phyloP scores from a whole-genome alignment of 2,113 vertebrate genomes.

The Corydoras sp. region DNA sequence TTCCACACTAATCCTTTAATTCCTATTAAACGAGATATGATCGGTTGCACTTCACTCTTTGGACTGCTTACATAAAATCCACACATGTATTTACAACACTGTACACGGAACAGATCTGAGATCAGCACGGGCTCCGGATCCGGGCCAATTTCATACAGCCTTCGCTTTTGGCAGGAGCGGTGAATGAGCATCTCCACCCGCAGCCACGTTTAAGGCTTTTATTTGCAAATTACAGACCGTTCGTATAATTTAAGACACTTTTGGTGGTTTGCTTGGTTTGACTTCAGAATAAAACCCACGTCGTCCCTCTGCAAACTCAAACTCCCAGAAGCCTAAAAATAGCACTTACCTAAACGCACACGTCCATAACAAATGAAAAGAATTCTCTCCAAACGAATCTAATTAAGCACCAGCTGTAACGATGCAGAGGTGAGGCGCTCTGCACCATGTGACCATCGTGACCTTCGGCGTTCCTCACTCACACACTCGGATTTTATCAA shows the following conservation, averaged over 20 bases:
- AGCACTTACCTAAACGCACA: not conserved
- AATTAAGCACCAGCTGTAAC: no score
- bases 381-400: not conserved
- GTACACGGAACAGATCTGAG: not conserved
- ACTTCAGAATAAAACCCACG: not conserved
- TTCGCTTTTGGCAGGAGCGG: slow-evolving; percentile 24
- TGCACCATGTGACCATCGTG: no score
- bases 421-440: no score
- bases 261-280: not conserved
- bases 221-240: no score
- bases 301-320: no score
- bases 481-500: slow-evolving; percentile 52
- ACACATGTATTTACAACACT: not conserved
- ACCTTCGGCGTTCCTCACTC: not conserved
- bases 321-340: no score
- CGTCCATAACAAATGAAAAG: not conserved
- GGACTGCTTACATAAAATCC: slow-evolving; percentile 41
- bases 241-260: no score
- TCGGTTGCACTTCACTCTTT: slow-evolving; percentile 60
- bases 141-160: slow-evolving; percentile 19
- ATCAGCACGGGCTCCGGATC: slow-evolving; percentile 17
- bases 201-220: no score
- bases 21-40: slow-evolving; percentile 16
- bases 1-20: not conserved
- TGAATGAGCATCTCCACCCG: not conserved